Evolutionary conservation across 1,140 invertebrate species (phyloP), one percentile per base, ranked within the genome.

Genomic region (Brachionus sp.): DNA sequence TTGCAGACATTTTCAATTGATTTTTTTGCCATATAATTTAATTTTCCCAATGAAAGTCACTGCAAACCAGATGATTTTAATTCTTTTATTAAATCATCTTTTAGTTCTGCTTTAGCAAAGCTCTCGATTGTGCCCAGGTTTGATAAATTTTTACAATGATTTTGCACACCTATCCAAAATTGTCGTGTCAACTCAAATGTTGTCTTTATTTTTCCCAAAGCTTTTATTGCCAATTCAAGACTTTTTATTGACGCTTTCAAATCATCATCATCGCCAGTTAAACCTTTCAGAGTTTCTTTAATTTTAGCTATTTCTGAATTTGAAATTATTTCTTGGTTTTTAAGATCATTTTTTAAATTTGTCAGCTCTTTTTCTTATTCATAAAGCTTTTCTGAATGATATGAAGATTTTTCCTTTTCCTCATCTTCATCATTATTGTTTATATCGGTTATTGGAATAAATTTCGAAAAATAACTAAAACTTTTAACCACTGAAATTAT

Each of bases 351-450:
- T n/a, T 66, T 1, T 3, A 66, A 66, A 12, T 66, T n/a, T 66
- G 25, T 66, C 25, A 66, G 10, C 4, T 66, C 25, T 66, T 66
- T 66, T 66, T 66, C 62, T 33, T 66, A 10, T 35, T 33, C 3
- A 25, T 33, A 64, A 5, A 64, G 62, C 62, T 33, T 64, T 25
- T 64, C 62, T 64, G 62, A 64, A 64, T 13, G 62, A 64, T 13
- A 10, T 1, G 13, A 10, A 10, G 4, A 5, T 2, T 64, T 64
- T 64, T 64, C 12, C 62, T 64, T 64, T 64, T 64, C 13, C 29
- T 64, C 62, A 64, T 64, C 62, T 64, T 64, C 62, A 33, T 64
- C 16, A n/a, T 50, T 50, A 10, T 64, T 64, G 62, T 64, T 64
- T 64, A 64, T 2, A 64, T 64, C 62, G 13, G 16, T 33, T 64